These are phyloP conservation scores for Gambusia yucatana DNA, from an alignment of 2,797 vertebrate species.

Conservation along the genomic window DNA sequence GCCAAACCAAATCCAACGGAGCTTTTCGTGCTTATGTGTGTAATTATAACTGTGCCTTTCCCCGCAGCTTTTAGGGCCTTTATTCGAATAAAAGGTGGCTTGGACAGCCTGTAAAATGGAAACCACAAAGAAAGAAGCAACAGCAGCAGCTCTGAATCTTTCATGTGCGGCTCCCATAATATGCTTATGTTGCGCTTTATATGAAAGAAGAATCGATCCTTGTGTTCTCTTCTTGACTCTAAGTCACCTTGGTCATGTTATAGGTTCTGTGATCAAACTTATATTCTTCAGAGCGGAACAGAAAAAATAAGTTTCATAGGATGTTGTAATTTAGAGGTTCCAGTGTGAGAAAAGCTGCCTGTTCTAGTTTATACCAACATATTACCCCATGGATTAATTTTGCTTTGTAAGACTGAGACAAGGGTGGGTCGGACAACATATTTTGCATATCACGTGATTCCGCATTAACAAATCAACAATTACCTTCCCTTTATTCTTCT, in stretches of 20 bases:
- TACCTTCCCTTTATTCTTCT: conserved; percentile 88
- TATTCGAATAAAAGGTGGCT: background rate
- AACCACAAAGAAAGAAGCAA: background rate
- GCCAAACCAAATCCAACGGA: background rate
- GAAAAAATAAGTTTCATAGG: background rate
- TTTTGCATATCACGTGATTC: conserved; percentile 85
- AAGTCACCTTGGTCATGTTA: background rate
- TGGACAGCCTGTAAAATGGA: conserved; percentile 5
- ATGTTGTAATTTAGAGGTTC: background rate
- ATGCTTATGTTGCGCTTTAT: background rate
- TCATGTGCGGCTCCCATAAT: background rate
- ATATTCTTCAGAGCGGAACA: background rate
- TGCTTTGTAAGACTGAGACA: conserved; percentile 67
- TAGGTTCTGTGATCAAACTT: background rate
- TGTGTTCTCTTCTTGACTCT: background rate
- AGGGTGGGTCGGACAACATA: conserved; percentile 87
- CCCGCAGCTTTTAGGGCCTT: background rate
- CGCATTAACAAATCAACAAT: conserved; percentile 91
- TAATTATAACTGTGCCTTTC: background rate
- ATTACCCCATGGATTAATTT: conserved; percentile 64
- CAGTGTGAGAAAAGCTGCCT: background rate
- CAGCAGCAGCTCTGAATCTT: background rate
- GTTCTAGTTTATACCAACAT: conserved; percentile 16
- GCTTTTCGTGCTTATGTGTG: background rate
- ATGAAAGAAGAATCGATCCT: background rate